Evolutionary conservation across 2,888 invertebrate genomes (phyloP).

Genomic region (Aproaerema taeniolella): DNA sequence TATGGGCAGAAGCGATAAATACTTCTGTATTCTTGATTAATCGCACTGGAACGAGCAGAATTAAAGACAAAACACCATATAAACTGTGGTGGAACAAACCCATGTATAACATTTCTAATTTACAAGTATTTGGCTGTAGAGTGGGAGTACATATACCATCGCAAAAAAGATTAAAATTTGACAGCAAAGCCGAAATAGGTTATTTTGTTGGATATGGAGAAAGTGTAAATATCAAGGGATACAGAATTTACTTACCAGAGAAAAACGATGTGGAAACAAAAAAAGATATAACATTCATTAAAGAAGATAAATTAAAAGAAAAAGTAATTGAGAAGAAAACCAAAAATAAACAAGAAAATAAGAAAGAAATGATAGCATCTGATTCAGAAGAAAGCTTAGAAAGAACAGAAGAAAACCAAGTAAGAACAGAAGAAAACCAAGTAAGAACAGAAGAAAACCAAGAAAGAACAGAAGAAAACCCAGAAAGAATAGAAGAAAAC

Average conservation of each 20-base stretch:
- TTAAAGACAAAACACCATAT: slow-evolving; percentile 1
- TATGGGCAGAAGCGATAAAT: too few species aligned
- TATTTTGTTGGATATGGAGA: too few species aligned
- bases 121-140: slow-evolving; percentile 16
- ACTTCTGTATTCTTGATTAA: too few species aligned
- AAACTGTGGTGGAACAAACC: slow-evolving; percentile 16
- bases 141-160: slow-evolving; percentile 17
- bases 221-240: too few species aligned
- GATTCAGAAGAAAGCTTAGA: background rate
- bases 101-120: slow-evolving; percentile 11
- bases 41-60: too few species aligned
- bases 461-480: too few species aligned
- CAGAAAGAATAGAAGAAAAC: background rate
- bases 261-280: slow-evolving; percentile 16
- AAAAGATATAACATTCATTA: slow-evolving; percentile 17
- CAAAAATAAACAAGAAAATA: too few species aligned
- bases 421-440: too few species aligned
- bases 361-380: background rate
- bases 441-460: too few species aligned
- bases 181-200: slow-evolving; percentile 14
- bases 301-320: slow-evolving; percentile 1
- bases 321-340: background rate
- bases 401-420: too few species aligned
- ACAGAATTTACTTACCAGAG: slow-evolving; percentile 15
- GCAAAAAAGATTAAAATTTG: slow-evolving; percentile 14